Evolutionary conservation across 2,797 vertebrate genomes (phyloP), one percentile per base, ranked within the genome.

Genomic region (Cynodonichthys magdalenae): DNA sequence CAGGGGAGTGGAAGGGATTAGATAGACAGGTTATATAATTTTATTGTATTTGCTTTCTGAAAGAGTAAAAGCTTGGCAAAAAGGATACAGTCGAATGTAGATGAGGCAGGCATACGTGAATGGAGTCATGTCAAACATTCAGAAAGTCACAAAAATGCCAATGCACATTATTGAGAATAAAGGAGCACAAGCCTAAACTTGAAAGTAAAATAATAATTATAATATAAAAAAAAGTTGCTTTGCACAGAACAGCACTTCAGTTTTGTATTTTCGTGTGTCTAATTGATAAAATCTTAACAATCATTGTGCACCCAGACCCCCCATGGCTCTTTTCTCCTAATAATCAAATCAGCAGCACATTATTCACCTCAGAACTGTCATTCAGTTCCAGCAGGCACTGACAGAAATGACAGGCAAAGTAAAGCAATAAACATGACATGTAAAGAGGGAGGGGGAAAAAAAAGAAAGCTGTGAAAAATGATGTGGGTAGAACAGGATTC

Each of bases 1-100:
- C 51, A 61, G 59, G 64, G 57, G 65, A 82, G 71, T n/a, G 53
- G 51, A 75, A 75, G 52, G 71, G 85, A 83, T 87, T 77, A 77
- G 60, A 75, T 36, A 64, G 76, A 75, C 71, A 70, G 69, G 79
- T 82, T 83, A 69, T 76, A 66, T 83, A 70, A 84, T 83, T 69
- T 39, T 63, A 66, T 65, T 68, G 51, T 64, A 34, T 56, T 53
- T 59, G 60, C 57, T 76, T 67, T 18, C 10, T 11, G 7, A 66
- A 69, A 69, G 60, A 57, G 58, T 45, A 58, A 80, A 69, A 79
- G 42, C 63, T 39, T 53, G 61, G 71, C 17, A 63, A 52, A 80
- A 71, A 75, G 55, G 48, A 79, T 71, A 41, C 69, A 36, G 19
- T 1, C 60, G 68, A 83, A 67, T 76, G 20, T 76, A 57, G 57